Percentiles rank a stretch among this genome's conserved stretches.
phyloP scores from a whole-genome alignment of 2,888 invertebrate genomes.

The Bibio marci region DNA sequence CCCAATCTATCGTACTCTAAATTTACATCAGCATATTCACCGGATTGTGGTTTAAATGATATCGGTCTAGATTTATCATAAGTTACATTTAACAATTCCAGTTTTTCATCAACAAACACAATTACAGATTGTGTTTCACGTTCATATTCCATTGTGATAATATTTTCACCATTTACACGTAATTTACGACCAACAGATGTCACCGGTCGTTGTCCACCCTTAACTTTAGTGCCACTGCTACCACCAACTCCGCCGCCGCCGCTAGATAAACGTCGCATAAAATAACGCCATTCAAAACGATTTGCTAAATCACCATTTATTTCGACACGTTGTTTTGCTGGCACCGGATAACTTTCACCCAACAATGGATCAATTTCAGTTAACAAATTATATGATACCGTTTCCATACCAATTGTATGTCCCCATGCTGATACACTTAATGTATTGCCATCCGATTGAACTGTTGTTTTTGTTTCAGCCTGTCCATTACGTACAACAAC shows the following conservation, averaged over 20 bases:
- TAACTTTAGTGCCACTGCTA: slow-evolving; percentile 14
- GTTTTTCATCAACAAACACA: slow-evolving; percentile 73
- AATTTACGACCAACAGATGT: slow-evolving; percentile 73
- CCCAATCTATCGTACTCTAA: slow-evolving; percentile 85
- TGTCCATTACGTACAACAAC: slow-evolving; percentile 70
- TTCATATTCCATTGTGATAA: slow-evolving; percentile 82
- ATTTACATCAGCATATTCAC: slow-evolving; percentile 76
- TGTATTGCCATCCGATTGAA: slow-evolving; percentile 69
- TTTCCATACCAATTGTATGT: slow-evolving; percentile 76
- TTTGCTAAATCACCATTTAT: slow-evolving; percentile 82
- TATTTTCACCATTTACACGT: slow-evolving; percentile 79
- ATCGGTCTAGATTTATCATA: slow-evolving; percentile 73
- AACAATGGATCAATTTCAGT: slow-evolving; percentile 75
- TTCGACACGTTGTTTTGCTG: slow-evolving; percentile 78
- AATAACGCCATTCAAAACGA: slow-evolving; percentile 91
- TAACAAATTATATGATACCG: slow-evolving; percentile 75
- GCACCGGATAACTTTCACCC: slow-evolving; percentile 83
- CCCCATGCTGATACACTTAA: slow-evolving; percentile 69
- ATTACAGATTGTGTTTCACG: slow-evolving; percentile 70
- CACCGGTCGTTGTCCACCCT: slow-evolving; percentile 34
- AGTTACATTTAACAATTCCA: slow-evolving; percentile 69
- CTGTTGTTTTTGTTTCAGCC: slow-evolving; percentile 62
- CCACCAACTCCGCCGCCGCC: slow-evolving; percentile 20
- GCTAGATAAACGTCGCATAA: slow-evolving; percentile 58
- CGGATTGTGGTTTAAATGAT: slow-evolving; percentile 70